Evolutionary conservation across 2,113 vertebrate genomes (phyloP), one percentile per base, ranked within the genome.

Genomic region (Indicator maculatus): DNA sequence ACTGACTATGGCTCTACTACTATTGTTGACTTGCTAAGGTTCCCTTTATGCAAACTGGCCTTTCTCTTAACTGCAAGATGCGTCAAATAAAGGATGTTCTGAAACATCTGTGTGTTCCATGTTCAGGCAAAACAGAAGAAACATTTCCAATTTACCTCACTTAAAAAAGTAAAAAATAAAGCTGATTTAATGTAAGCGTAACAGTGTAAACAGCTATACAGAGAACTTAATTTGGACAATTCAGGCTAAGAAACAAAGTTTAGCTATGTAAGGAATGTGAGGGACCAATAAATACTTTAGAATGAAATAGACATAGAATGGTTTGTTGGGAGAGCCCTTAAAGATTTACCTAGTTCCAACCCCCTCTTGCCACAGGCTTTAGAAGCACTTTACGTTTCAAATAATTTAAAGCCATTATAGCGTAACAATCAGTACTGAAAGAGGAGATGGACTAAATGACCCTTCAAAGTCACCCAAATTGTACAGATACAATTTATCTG

Each of bases 11-110:
- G 87, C 91, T 97, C 23, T 95, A 20, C 81, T 78, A 95, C 45
- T 97, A 88, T 74, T 80, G 75, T 81, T 91, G 69, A 87, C 79
- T 93, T 93, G 77, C 72, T 95, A 50, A 96, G 72, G 86, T 97
- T 95, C 93, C 93, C 86, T 95, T 97, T 97, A 83, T 94, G 93
- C 91, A 89, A 91, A 94, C 76, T 92, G 64, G 87, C 83, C 66
- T 96, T 97, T 97, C 90, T 93, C 78, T 97, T 97, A 94, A 93
- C 82, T 97, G 91, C 96, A 89, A 72, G 53, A 88, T 90, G 67
- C 86, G 74, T 95, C 88, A 86, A 97, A 97, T 97, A 97, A 98
- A 97, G 88, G 69, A 93, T 69, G 82, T 92, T 91, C 93, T 96
- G 92, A 97, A 97, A 92, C 56, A 80, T 93, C 67, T 93, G 89